Evolutionary conservation across 30 jellyfish, hydroid and myxozoan species (phyloP).

Genomic region (Hydractinia echinata): DNA sequence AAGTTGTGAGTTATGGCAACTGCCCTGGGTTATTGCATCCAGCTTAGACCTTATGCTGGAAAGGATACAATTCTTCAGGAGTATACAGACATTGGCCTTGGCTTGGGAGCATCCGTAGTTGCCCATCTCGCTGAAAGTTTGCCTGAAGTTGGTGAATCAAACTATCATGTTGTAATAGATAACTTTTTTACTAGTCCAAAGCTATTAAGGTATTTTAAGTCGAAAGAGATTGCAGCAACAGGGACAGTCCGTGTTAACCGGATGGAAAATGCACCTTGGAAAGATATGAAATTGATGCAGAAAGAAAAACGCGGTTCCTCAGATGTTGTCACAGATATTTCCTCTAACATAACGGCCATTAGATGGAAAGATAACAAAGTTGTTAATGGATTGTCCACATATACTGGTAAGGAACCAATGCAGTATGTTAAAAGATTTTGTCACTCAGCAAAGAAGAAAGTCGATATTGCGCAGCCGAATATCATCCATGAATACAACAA

Average conservation of each 20-base stretch:
- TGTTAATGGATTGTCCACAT: neutral
- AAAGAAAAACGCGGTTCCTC: conserved; percentile 1
- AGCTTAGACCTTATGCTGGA: too few species aligned
- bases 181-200: too few species aligned
- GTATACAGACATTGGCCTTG: too few species aligned
- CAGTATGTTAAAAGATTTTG: too few species aligned
- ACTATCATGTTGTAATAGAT: neutral
- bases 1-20: too few species aligned
- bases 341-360: neutral
- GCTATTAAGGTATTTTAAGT: neutral
- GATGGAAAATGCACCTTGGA: conserved; percentile 1
- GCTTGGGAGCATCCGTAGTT: neutral
- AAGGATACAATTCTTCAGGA: too few species aligned
- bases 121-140: neutral
- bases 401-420: too few species aligned
- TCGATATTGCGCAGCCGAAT: too few species aligned
- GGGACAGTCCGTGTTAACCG: neutral
- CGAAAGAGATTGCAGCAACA: neutral
- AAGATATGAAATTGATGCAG: neutral
- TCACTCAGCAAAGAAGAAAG: too few species aligned
- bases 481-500: too few species aligned
- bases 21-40: too few species aligned
- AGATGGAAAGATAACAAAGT: conserved; percentile 10
- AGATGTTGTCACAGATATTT: neutral
- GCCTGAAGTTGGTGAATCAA: neutral